Conservation (phyloP, 1,140 invertebrate species). For the Temnothorax longispinosus region DNA sequence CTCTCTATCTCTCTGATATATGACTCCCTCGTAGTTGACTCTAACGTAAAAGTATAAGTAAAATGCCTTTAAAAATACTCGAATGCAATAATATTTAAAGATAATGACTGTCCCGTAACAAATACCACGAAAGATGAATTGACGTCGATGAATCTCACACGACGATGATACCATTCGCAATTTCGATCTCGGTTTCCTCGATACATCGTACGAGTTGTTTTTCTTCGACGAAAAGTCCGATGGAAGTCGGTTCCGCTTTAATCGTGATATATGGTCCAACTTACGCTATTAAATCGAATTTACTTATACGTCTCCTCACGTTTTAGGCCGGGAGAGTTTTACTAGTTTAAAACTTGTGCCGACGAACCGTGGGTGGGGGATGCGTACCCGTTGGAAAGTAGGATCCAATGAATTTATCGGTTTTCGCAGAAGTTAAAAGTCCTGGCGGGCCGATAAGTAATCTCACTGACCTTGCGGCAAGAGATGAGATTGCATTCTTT, state of each 20-base stretch:
- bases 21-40: not conserved
- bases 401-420: slow-evolving; percentile 67
- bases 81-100: not conserved
- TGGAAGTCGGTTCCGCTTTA: slow-evolving; percentile 21
- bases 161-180: not conserved
- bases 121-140: not conserved
- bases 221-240: slow-evolving; percentile 9
- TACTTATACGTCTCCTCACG: slow-evolving; percentile 66
- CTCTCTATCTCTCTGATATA: not conserved
- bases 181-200: not conserved
- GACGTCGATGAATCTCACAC: not conserved
- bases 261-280: slow-evolving; percentile 54
- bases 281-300: slow-evolving; percentile 72
- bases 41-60: not conserved
- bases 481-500: not conserved
- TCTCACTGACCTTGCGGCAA: slow-evolving; percentile 37
- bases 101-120: not conserved
- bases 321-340: slow-evolving; percentile 57
- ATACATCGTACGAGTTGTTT: slow-evolving; percentile 1
- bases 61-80: not conserved
- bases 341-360: slow-evolving; percentile 58
- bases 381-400: slow-evolving; percentile 48
- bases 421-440: slow-evolving; percentile 39
- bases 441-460: slow-evolving; percentile 27
- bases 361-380: not conserved